Percentiles rank a stretch among this genome's conserved stretches.
phyloP scores from a whole-genome alignment of 2,797 vertebrate genomes.

The Iguana delicatissima region DNA sequence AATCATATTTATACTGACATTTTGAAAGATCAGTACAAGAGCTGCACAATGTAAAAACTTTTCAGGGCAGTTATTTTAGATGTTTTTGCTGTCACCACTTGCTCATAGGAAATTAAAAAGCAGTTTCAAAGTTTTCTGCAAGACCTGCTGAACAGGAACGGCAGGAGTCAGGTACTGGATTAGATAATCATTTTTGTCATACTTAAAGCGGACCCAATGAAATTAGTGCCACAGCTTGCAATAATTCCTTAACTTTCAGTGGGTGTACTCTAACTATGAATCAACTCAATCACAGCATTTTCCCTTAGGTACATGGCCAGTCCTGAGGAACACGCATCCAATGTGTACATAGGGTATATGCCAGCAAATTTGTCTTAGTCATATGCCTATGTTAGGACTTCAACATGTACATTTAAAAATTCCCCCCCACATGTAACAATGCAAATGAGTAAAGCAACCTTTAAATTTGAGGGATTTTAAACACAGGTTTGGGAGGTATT shows the following conservation, averaged over 20 bases:
- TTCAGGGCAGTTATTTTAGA: background rate
- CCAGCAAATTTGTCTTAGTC: background rate
- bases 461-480: background rate
- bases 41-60: background rate
- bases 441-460: background rate
- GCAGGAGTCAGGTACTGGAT: background rate
- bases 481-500: background rate
- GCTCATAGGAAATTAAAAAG: background rate
- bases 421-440: background rate
- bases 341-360: background rate
- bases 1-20: background rate
- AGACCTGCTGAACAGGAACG: background rate
- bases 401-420: background rate
- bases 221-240: background rate
- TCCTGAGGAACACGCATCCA: no score
- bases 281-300: background rate
- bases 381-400: background rate
- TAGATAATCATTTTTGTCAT: background rate
- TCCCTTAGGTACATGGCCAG: background rate
- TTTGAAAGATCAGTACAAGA: background rate
- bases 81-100: background rate
- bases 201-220: background rate
- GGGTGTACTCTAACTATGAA: background rate
- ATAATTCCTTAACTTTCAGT: background rate
- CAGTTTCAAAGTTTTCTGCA: background rate